phyloP scores from a whole-genome alignment of 2,888 invertebrate genomes.

The Gortyna flavago region DNA sequence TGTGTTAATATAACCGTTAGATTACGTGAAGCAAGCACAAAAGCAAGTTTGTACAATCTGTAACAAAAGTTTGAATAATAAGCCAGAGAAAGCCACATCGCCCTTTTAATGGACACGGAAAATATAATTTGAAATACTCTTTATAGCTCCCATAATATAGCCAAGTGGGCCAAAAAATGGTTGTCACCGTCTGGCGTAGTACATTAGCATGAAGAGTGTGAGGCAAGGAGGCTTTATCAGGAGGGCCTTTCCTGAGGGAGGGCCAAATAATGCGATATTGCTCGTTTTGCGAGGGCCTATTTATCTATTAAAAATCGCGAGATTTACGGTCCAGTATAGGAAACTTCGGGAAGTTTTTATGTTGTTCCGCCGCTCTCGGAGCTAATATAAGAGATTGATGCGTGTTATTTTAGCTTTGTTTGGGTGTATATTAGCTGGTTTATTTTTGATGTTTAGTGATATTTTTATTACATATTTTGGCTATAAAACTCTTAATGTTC shows the following conservation, averaged over 20 bases:
- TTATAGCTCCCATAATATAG: constrained; percentile 88
- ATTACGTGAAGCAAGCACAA: constrained; percentile 63
- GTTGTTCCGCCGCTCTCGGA: constrained; percentile 83
- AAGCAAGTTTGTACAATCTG: constrained; percentile 64
- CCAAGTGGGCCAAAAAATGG: constrained; percentile 90
- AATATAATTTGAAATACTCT: constrained; percentile 90
- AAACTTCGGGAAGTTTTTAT: constrained; percentile 89
- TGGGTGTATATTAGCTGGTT: constrained; percentile 71
- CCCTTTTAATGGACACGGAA: constrained; percentile 88
- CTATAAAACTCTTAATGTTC: constrained; percentile 49
- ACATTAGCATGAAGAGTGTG: constrained; percentile 90
- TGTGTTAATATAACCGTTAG: constrained; percentile 60
- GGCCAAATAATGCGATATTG: constrained; percentile 90
- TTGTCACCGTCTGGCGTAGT: constrained; percentile 90
- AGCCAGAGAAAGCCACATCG: constrained; percentile 82
- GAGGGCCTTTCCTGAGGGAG: constrained; percentile 90
- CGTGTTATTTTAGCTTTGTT: constrained; percentile 81
- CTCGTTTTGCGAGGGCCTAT: constrained; percentile 90
- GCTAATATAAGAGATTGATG: constrained; percentile 88
- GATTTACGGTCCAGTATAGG: constrained; percentile 87
- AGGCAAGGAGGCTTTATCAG: constrained; percentile 89
- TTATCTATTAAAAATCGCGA: constrained; percentile 90
- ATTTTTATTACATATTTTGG: constrained; percentile 57
- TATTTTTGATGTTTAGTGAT: constrained; percentile 66
- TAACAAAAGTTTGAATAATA: constrained; percentile 79